Evolutionary conservation across 1,140 invertebrate species (phyloP).

Genomic region (Rhagoletis zephyria): DNA sequence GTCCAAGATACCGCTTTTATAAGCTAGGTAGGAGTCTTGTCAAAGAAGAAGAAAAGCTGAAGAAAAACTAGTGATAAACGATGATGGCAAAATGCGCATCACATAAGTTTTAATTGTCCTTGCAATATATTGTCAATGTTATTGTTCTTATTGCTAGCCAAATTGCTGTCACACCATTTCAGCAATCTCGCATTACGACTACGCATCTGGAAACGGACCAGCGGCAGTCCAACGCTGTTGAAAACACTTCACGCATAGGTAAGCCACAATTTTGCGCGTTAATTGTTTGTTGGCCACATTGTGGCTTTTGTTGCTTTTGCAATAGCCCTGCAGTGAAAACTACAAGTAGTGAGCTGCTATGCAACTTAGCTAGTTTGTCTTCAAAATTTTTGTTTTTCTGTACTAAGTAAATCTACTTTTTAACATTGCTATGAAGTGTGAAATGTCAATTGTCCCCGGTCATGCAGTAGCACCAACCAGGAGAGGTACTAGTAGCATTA

Average conservation of each 20-base stretch:
- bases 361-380: no score
- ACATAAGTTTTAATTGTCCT: conserved; percentile 41
- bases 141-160: background rate
- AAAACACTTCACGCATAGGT: background rate
- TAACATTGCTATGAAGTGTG: no score
- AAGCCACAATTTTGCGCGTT: background rate
- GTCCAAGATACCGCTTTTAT: no score
- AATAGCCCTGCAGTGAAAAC: no score
- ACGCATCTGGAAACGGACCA: background rate
- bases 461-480: no score
- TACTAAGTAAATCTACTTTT: no score
- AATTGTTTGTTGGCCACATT: background rate
- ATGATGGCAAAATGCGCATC: background rate
- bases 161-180: background rate
- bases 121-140: background rate
- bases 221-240: background rate
- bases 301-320: background rate
- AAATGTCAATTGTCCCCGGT: no score
- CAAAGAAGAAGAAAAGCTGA: no score
- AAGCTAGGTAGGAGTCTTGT: no score
- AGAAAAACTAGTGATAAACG: background rate
- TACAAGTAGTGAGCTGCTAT: no score
- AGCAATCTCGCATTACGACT: conserved; percentile 3
- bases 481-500: no score
- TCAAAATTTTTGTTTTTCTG: no score